A percentile compares a stretch with the other conserved stretches of the same genome.
phyloP scores from a whole-genome alignment of 2,888 invertebrate genomes.

The Apocheima hispidaria region DNA sequence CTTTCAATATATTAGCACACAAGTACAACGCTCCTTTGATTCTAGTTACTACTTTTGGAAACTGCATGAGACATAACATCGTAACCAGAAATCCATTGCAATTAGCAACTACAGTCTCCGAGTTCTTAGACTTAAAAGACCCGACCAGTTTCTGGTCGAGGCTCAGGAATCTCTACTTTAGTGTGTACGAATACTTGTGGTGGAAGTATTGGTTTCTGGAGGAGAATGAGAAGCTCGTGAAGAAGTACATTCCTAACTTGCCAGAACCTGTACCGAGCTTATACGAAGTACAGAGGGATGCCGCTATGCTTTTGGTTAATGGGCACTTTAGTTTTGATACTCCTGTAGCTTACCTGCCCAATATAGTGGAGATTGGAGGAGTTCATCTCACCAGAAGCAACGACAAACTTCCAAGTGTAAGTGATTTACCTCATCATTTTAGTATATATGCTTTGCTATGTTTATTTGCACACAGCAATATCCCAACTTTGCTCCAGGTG shows the following conservation, averaged over 20 bases:
- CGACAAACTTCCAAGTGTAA: constrained; percentile 66
- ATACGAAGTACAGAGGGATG: constrained; percentile 71
- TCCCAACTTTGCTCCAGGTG: too few species aligned
- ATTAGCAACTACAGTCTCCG: constrained; percentile 67
- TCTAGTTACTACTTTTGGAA: constrained; percentile 73
- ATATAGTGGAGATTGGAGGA: constrained; percentile 86
- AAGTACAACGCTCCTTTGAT: constrained; percentile 77
- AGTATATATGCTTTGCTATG: background rate
- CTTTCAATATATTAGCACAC: constrained; percentile 72
- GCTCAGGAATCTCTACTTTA: constrained; percentile 78
- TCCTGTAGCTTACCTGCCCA: constrained; percentile 81
- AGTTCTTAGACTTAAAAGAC: constrained; percentile 69
- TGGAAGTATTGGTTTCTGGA: constrained; percentile 73
- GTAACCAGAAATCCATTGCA: constrained; percentile 73
- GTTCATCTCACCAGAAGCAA: constrained; percentile 75
- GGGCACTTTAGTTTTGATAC: constrained; percentile 80
- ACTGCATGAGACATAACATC: constrained; percentile 76
- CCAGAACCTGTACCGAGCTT: constrained; percentile 70
- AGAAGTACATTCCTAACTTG: constrained; percentile 68
- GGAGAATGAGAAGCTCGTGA: constrained; percentile 68
- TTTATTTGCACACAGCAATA: too few species aligned
- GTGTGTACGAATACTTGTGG: constrained; percentile 71
- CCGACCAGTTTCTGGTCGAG: constrained; percentile 84
- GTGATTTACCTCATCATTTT: constrained; percentile 27
- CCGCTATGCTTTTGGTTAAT: constrained; percentile 77